Evolutionary conservation across 2,113 vertebrate genomes (phyloP), one percentile per base, ranked within the genome.

Genomic region (Peucedramus taeniatus): DNA sequence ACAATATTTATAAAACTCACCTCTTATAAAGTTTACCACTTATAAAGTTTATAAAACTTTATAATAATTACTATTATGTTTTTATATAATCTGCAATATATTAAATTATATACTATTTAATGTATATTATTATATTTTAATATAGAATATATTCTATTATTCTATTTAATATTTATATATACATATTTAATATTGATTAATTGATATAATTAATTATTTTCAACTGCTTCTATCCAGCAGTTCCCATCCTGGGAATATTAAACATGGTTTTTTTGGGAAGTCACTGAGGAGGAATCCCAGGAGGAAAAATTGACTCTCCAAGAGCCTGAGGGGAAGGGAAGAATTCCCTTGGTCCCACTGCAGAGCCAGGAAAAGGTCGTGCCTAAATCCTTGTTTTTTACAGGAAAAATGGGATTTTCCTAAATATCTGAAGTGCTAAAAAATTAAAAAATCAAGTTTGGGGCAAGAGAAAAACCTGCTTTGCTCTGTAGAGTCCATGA

Each of bases 381-480:
- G 47, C 50, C 27, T 68, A 85, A 83, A 79, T 40, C 31, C 10
- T 40, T 26, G 1, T 3, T 64, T 64, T 85, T 40, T n/a, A 6
- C 49, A 22, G 3, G 40, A 23, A 63, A 93, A 90, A 80, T 7
- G 33, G 8, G 6, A 21, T 83, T 95, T 92, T 49, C 50, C n/a
- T 31, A 80, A 69, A 51, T 4, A 44, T 23, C 14, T 37, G 3
- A 63, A 70, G 19, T 0, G 2, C 30, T 71, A 39, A 71, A 89
- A 37, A 47, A 53, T 12, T 4, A 1, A 47, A 57, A 69, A 80
- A 27, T 24, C 31, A 21, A 23, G 4, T 88, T 19, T 61, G 6
- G 10, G 6, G 9, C 7, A 1, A 33, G 1, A 11, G 4, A 3
- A 44, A 21, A 70, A 66, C 8, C 39, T 11, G 7, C 16, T 71